Evolutionary conservation across 2,797 vertebrate species (phyloP).

Genomic region (Salarias fasciatus): DNA sequence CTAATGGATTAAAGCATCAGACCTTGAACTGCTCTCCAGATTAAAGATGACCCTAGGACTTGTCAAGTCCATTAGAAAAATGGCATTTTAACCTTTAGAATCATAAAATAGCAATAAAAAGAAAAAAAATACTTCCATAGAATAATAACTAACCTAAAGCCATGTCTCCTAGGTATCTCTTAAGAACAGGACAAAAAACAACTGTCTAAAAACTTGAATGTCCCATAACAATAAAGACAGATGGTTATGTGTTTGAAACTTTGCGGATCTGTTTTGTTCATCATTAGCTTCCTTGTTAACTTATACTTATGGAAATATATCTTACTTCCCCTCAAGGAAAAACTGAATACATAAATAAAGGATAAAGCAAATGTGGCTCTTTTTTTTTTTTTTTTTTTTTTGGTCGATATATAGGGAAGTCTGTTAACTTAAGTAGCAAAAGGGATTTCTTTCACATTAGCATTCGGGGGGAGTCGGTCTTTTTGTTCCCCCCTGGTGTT

Average conservation of each 20-base stretch:
- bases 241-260: background rate
- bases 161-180: too few relatives aligned
- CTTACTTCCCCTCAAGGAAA: conserved; percentile 13
- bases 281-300: conserved; percentile 18
- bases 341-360: conserved; percentile 24
- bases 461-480: conserved; percentile 22
- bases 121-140: too few relatives aligned
- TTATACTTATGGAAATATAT: conserved; percentile 7
- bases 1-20: conserved; percentile 31
- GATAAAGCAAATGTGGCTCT: conserved; percentile 6
- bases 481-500: conserved; percentile 31
- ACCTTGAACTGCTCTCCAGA: conserved; percentile 27
- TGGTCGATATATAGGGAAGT: background rate
- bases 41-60: conserved; percentile 35
- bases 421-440: conserved; percentile 10
- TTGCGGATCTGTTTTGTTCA: conserved; percentile 2
- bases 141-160: too few relatives aligned
- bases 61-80: conserved; percentile 48
- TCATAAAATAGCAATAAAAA: conserved; percentile 6
- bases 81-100: conserved; percentile 47
- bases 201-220: too few relatives aligned
- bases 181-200: too few relatives aligned
- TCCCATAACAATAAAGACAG: background rate
- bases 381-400: too few relatives aligned
- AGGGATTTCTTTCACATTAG: conserved; percentile 26